These are phyloP conservation scores for Cepaea hortensis DNA, from an alignment of 2,888 invertebrate species.

Conservation along the genomic window DNA sequence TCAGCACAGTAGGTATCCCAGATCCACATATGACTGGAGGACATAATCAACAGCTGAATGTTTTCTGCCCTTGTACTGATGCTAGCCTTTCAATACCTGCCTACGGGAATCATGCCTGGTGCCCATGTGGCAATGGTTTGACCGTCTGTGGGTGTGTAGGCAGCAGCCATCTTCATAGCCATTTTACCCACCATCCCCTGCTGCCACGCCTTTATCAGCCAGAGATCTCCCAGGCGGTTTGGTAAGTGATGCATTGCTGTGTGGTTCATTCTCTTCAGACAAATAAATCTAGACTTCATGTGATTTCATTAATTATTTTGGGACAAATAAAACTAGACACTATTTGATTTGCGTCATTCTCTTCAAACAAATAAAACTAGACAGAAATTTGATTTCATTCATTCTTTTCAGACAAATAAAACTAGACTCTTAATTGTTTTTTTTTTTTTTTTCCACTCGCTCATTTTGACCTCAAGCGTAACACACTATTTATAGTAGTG, in stretches of 20 bases:
- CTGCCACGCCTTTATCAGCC: not conserved
- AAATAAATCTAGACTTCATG: too few species aligned
- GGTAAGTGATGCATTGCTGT: not conserved
- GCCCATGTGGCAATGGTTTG: not conserved
- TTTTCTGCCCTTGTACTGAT: slow-evolving; percentile 13
- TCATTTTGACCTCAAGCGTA: too few species aligned
- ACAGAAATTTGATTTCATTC: not conserved
- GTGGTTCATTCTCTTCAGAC: too few species aligned
- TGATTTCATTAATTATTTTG: too few species aligned
- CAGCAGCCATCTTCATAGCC: not conserved
- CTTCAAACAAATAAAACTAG: not conserved
- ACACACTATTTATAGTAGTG: too few species aligned
- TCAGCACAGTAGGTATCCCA: not conserved
- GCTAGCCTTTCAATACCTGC: not conserved
- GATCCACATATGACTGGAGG: not conserved
- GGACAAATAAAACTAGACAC: too few species aligned
- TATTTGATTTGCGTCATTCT: too few species aligned
- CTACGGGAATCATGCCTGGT: not conserved
- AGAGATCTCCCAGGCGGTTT: not conserved
- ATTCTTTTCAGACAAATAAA: not conserved
- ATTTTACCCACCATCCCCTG: not conserved
- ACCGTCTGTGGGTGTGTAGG: not conserved
- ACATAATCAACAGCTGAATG: not conserved
- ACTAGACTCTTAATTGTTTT: not conserved
- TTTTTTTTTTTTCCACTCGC: not conserved